Evolutionary conservation across 1,140 invertebrate genomes (phyloP), one percentile per base, ranked within the genome.

Genomic region (Drosophila oshimai): DNA sequence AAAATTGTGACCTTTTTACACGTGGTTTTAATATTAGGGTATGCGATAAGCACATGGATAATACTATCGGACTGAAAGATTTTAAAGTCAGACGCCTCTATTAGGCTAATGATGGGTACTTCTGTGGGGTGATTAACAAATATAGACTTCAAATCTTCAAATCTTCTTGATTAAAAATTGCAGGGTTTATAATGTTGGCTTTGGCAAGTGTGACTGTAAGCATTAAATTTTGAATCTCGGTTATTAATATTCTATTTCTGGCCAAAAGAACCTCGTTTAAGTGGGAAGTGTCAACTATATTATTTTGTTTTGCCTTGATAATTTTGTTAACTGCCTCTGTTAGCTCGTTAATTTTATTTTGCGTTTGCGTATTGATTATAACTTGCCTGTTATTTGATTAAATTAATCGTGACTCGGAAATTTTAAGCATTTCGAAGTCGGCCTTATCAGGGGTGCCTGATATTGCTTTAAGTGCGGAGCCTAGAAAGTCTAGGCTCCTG

Each of bases 1-100:
- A 44, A 69, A 3, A 69, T 28, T 13, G 26, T 34, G 28, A 69
- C 28, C n/a, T 74, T 70, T 28, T 70, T 57, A 37, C 68, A 71
- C n/a, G 9, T 39, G 15, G 20, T 33, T 13, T 50, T 42, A 34
- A 54, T 31, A 3, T 49, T 65, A 28, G 61, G 51, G 33, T 58
- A 67, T 26, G 37, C 53, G 6, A 72, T 60, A 46, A 71, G 33
- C 12, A 58, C 26, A 24, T 71, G 33, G 2, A 58, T 28, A 10
- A 57, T 50, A 29, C 36, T 29, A 34, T 46, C 54, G 20, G 51
- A 39, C 51, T 64, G 39, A 6, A 54, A 6, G 26, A 55, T 34
- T 33, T 69, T 58, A 17, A 60, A 37, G 34, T n/a, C n/a, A n/a
- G 55, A 60, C 3, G 29, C 24, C 17, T 41, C 31, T 24, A 28